Conservation (phyloP, 2,797 vertebrate genomes). For the Thripadectes ignobilis region DNA sequence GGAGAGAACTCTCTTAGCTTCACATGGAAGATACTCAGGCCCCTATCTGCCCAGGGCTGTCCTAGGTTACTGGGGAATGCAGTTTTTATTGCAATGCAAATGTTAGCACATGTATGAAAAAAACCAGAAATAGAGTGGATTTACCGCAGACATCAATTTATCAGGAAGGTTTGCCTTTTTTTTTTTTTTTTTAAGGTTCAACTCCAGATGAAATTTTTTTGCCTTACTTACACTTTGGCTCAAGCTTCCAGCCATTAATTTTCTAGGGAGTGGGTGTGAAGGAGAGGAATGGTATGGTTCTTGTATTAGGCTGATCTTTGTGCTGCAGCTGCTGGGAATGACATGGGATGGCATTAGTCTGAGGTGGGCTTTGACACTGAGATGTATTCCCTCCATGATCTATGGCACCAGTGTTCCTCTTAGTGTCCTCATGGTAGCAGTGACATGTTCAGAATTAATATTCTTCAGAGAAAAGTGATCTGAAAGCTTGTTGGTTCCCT, state of each 20-base stretch:
- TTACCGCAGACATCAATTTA: not conserved
- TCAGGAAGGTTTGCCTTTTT: not conserved
- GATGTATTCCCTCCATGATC: not conserved
- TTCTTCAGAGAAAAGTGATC: not conserved
- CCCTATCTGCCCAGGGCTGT: not conserved
- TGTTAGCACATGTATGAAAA: not conserved
- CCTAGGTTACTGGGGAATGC: not conserved
- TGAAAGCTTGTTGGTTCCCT: not conserved
- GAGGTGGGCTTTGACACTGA: not conserved
- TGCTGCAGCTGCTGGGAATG: not conserved
- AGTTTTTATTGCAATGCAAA: not conserved
- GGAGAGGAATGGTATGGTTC: not conserved
- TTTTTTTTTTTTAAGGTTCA: not conserved
- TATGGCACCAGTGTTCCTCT: fast-evolving
- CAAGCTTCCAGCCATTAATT: not conserved
- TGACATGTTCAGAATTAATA: not conserved
- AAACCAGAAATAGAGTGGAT: not conserved
- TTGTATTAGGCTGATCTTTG: not conserved
- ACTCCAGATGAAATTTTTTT: not conserved
- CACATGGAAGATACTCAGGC: not conserved
- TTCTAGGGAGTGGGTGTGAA: not conserved
- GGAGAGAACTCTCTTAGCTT: not conserved
- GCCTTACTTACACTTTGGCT: not conserved
- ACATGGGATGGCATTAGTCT: not conserved
- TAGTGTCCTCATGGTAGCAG: not conserved